Percentiles rank a stretch among this genome's conserved stretches.
Evolutionary conservation across 2,797 vertebrate species (phyloP).

Genomic region (Artibeus jamaicensis): DNA sequence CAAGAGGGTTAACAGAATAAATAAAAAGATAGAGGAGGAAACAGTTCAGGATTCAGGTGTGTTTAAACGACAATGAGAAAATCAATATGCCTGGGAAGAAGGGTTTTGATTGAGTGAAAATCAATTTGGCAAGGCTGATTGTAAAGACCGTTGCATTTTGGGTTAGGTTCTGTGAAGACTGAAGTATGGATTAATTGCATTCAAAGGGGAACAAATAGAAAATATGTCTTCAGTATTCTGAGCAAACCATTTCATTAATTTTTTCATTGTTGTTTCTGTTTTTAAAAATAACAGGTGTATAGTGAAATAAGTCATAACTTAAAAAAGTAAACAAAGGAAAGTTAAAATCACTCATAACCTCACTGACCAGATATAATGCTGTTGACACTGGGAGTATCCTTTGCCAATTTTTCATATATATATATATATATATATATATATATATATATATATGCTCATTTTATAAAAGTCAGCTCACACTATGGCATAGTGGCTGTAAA

Average conservation of each 20-base stretch:
- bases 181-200: conserved; percentile 37
- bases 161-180: conserved; percentile 35
- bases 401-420: not conserved
- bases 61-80: conserved; percentile 55
- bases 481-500: not conserved
- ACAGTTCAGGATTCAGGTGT: conserved; percentile 37
- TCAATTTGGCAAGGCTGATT: conserved; percentile 50
- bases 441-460: not conserved
- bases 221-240: not conserved
- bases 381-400: not conserved
- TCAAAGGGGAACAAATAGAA: not conserved
- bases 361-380: not conserved
- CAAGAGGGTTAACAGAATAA: conserved; percentile 19
- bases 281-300: not conserved
- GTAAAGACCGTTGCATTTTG: conserved; percentile 50
- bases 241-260: not conserved
- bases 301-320: not conserved
- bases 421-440: too few relatives aligned
- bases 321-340: not conserved
- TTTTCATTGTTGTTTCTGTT: not conserved
- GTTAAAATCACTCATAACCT: not conserved
- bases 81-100: conserved; percentile 50
- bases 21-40: conserved; percentile 33
- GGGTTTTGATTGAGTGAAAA: conserved; percentile 58
- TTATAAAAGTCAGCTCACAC: not conserved